phyloP scores from a whole-genome alignment of 2,888 invertebrate genomes.

The Proisotoma minuta region DNA sequence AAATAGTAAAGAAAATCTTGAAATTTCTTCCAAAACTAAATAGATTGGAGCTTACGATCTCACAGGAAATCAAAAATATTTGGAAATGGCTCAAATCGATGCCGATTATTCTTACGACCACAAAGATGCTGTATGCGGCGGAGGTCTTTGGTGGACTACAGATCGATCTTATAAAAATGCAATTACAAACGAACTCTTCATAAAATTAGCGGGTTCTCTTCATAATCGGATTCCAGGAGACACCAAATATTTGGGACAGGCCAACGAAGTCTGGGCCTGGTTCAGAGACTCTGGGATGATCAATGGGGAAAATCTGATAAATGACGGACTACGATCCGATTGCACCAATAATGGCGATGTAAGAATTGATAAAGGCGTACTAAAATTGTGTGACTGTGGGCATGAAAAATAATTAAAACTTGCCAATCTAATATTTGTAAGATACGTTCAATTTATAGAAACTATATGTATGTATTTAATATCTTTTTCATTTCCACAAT shows the following conservation, averaged over 20 bases:
- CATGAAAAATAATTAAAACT: too few relatives aligned
- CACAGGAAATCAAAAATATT: conserved; percentile 34
- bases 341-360: conserved; percentile 35
- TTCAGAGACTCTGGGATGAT: conserved; percentile 38
- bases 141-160: conserved; percentile 34
- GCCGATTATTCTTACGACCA: conserved; percentile 37
- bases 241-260: conserved; percentile 28
- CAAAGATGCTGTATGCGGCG: conserved; percentile 34
- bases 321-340: conserved; percentile 38
- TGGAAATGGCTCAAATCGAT: conserved; percentile 41
- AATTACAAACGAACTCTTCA: conserved; percentile 41
- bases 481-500: too few relatives aligned
- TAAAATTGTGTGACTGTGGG: too few relatives aligned
- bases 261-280: conserved; percentile 38
- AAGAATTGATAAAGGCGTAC: too few relatives aligned
- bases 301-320: conserved; percentile 37
- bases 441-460: too few relatives aligned
- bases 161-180: conserved; percentile 36
- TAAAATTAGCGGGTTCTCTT: conserved; percentile 38
- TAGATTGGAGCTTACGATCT: too few relatives aligned
- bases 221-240: conserved; percentile 39
- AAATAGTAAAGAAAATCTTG: too few relatives aligned
- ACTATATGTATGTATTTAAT: too few relatives aligned
- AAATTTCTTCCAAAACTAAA: too few relatives aligned
- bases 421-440: too few relatives aligned